Percentiles rank a stretch among this genome's conserved stretches.
Conservation (phyloP, 2,888 invertebrate genomes). For the Pyrrhosoma nymphula region DNA sequence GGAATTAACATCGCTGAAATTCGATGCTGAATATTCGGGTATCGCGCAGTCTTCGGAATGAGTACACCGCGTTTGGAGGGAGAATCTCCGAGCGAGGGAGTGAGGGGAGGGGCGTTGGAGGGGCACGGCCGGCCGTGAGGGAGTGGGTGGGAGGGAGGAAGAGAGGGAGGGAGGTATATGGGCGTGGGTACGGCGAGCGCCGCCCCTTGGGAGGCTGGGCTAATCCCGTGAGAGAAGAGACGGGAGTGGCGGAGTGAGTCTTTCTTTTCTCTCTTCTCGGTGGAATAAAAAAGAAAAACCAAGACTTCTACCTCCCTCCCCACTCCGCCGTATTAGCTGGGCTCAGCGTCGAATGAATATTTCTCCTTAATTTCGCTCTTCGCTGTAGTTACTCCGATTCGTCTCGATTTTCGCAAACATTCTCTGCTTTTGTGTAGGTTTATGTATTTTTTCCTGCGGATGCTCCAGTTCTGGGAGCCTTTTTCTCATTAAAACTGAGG, state of each 20-base stretch:
- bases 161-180: not conserved
- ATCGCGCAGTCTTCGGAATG: no score
- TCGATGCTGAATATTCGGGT: no score
- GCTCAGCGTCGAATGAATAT: not conserved
- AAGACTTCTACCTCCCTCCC: not conserved
- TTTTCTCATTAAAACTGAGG: not conserved
- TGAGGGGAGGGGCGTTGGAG: slow-evolving; percentile 7
- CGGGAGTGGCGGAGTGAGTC: slow-evolving; percentile 38
- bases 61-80: not conserved
- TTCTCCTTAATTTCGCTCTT: not conserved
- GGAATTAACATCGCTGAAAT: no score
- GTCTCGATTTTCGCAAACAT: not conserved
- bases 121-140: not conserved
- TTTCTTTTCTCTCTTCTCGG: slow-evolving; percentile 8
- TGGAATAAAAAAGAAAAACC: slow-evolving; percentile 22
- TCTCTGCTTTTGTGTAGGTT: not conserved
- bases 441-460: not conserved
- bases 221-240: slow-evolving; percentile 33
- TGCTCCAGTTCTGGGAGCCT: not conserved
- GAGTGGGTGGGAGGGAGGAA: not conserved
- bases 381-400: not conserved
- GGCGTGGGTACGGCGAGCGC: slow-evolving; percentile 60
- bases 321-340: not conserved
- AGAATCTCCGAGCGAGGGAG: not conserved
- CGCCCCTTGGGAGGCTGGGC: slow-evolving; percentile 60